These are phyloP conservation scores for Okamejei kenojei DNA, from an alignment of 2,797 vertebrate genomes.

Conservation along the genomic window DNA sequence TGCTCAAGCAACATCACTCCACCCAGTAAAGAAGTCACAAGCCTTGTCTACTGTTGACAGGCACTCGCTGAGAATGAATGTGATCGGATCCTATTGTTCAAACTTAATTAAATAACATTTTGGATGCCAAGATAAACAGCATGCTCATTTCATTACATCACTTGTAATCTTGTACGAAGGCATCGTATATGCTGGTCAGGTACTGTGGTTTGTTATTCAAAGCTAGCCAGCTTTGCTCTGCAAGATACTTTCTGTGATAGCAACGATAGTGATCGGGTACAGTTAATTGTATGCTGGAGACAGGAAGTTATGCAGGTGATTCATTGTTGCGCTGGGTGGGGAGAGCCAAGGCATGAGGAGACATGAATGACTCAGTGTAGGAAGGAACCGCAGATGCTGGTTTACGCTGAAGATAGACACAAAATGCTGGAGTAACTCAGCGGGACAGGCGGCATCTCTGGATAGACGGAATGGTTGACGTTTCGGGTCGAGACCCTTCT, in stretches of 20 bases:
- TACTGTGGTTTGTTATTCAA: background rate
- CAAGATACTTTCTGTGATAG: constrained; percentile 26
- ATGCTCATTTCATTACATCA: background rate
- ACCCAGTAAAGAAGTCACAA: background rate
- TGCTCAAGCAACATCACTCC: background rate
- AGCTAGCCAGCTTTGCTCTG: background rate
- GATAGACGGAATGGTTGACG: too few species aligned
- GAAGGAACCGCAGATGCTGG: too few species aligned
- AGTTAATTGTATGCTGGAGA: constrained; percentile 6
- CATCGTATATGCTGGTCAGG: background rate
- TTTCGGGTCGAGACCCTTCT: too few species aligned
- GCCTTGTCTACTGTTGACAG: background rate
- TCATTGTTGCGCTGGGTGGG: background rate
- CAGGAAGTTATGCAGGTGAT: constrained; percentile 30
- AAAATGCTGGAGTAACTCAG: too few species aligned
- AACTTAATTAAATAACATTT: background rate
- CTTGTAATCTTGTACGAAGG: background rate
- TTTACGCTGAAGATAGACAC: too few species aligned
- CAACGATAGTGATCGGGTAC: background rate
- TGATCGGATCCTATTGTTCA: background rate
- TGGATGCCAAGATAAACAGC: background rate
- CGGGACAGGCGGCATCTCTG: too few species aligned
- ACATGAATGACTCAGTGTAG: constrained; percentile 11
- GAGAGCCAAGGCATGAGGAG: background rate
- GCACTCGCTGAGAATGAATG: background rate